Evolutionary conservation across 2,113 vertebrate genomes (phyloP), one percentile per base, ranked within the genome.

Genomic region (Gopherus evgoodei): DNA sequence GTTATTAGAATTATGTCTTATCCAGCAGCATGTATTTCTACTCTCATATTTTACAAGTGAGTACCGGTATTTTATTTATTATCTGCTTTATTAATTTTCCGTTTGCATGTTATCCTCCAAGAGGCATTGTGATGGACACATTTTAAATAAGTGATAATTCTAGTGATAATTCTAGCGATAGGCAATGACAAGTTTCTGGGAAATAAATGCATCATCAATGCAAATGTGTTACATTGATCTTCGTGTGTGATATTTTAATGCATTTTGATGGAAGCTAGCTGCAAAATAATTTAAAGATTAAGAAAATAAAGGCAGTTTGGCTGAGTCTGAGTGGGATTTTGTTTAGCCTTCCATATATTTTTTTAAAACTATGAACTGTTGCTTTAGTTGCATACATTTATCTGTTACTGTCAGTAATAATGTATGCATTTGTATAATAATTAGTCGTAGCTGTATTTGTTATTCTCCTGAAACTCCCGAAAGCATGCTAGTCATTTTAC

Each of bases 241-340:
- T 54, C 25, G 80, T n/a, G 31, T 53, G 52, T 54, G 80, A 82
- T 82, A 38, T 38, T 54, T 12, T 38, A 82, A 81, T 38, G 21
- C 49, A 81, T 53, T 81, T 81, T 81, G 38, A 21, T 50, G n/a
- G 50, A 81, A 53, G 24, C 22, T 81, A 10, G 19, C 9, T 53
- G 52, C 5, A 88, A 56, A 93, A 91, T 94, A 93, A 90, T 38
- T 88, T 17, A 13, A 83, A 94, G 6, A 24, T 76, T 95, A 81
- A 95, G 82, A 52, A 50, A 94, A 83, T 4, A 49, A 21, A 5
- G 14, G 31, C 13, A 16, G 31, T 35, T 65, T 62, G 35, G 1
- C 3, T 83, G 91, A 17, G 47, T 90, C 2, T 86, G 12, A 79
- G 52, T 38, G 6, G 21, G 35, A 6, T 83, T 94, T 85, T 85